Base-by-base conservation (phyloP, 2,888 invertebrate genomes). In the Trimorus sp. region DNA sequence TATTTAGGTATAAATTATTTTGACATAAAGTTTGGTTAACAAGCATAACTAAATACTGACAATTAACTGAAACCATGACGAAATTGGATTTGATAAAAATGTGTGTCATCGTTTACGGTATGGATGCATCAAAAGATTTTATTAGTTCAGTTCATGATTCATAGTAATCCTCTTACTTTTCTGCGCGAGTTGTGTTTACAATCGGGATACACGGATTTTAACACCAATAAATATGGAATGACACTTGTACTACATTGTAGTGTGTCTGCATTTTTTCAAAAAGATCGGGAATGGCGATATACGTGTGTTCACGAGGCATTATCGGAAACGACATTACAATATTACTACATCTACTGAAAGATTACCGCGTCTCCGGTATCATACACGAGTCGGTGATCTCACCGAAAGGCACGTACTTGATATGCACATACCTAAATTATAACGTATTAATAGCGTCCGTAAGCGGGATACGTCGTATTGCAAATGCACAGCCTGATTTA, bases 401-500 rank as follows among this genome's bases (percentile, higher is more conserved):
- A 63, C 59, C 66, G 9, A 53, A 58, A 63, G 49, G 45, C 8
- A 40, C 59, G 65, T 63, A 69, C 45, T 76, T 68, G 53, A 48
- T 58, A 77, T 71, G 58, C 59, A 71, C 65, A 65, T 59, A 51
- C 49, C 56, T 71, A 63, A 65, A 78, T 71, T 49, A 63, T 70
- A 65, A 60, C 36, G 53, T 51, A 65, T 70, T 37, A 71, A 78
- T 40, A 65, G 49, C 9, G 63, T 62, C 48, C 26, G 16, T 53
- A n/a, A 51, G 38, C 37, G n/a, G 12, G 9, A 42, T 56, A 11
- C 49, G 59, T 16, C 36, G 14, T 7, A 74, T 68, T 69, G 63
- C 63, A 63, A 77, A 78, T 71, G 58, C 26, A 59, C 38, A 37
- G 0, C 56, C 53, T 71, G 71, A 71, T 78, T 78, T 78, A 78